Conservation (phyloP, 2,888 invertebrate species). For the Pomacea canaliculata region DNA sequence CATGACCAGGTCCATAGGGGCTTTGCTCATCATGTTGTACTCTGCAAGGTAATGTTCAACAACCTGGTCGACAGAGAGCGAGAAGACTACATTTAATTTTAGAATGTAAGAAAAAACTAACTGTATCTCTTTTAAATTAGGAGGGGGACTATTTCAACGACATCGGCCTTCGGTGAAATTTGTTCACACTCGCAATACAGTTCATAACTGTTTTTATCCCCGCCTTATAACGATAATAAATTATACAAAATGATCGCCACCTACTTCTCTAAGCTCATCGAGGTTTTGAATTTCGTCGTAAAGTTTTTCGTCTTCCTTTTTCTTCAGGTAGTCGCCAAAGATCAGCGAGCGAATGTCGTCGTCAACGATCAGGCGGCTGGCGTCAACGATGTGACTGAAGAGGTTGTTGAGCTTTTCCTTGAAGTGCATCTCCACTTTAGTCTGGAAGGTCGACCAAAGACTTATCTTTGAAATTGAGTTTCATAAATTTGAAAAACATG, state of each 20-base stretch:
- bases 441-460: constrained; percentile 36
- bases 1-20: constrained; percentile 70
- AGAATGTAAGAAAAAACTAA: background rate
- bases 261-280: constrained; percentile 61
- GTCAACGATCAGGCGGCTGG: constrained; percentile 59
- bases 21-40: constrained; percentile 67
- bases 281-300: constrained; percentile 66
- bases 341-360: constrained; percentile 66
- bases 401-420: constrained; percentile 65
- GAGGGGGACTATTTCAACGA: no score
- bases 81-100: background rate
- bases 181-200: no score
- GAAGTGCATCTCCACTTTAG: constrained; percentile 62
- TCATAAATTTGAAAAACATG: no score
- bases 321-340: constrained; percentile 66
- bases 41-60: constrained; percentile 67
- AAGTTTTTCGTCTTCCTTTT: constrained; percentile 56
- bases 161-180: no score
- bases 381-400: constrained; percentile 60
- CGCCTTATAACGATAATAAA: no score
- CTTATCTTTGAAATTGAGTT: no score
- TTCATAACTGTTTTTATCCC: no score
- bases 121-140: background rate
- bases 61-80: constrained; percentile 40
- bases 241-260: background rate